Percentiles rank a stretch among this genome's conserved stretches.
Conservation (phyloP, 2,797 vertebrate genomes). For the Crocidura indochinensis region DNA sequence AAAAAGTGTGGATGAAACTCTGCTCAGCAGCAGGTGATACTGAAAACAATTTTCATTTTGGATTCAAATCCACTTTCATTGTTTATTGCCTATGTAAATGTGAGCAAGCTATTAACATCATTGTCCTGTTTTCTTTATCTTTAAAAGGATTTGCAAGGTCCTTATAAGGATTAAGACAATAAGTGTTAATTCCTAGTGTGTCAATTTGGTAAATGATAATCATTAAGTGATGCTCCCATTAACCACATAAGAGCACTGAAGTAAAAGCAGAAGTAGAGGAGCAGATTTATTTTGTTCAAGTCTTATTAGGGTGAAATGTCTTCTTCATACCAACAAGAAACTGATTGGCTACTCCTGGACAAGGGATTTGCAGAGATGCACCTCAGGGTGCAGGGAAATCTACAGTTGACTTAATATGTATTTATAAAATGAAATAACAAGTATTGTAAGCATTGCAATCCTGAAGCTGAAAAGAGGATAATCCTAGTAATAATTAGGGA, state of each 20-base stretch:
- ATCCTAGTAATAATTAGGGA: background rate
- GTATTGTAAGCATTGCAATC: background rate
- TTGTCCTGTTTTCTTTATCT: conserved; percentile 70
- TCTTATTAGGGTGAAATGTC: background rate
- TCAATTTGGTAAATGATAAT: conserved; percentile 56
- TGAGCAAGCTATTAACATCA: conserved; percentile 47
- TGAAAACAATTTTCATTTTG: background rate
- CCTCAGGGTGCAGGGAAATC: background rate
- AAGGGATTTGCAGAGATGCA: background rate
- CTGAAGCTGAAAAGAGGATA: background rate
- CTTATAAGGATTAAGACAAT: conserved; percentile 64
- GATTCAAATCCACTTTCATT: conserved; percentile 28
- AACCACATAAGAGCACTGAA: background rate
- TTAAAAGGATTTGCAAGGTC: conserved; percentile 59
- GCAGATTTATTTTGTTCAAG: background rate
- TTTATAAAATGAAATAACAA: conserved; percentile 44
- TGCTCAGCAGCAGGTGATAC: background rate
- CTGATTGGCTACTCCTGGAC: background rate
- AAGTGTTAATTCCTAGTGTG: conserved; percentile 36
- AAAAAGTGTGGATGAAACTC: background rate
- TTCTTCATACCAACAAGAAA: conserved; percentile 23
- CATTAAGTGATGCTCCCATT: conserved; percentile 24
- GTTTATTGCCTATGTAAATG: conserved; percentile 38
- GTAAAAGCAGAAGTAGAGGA: conserved; percentile 4
- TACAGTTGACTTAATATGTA: conserved; percentile 11